Evolutionary conservation across 1,140 invertebrate genomes (phyloP).

Genomic region (Macrostomum lignano): DNA sequence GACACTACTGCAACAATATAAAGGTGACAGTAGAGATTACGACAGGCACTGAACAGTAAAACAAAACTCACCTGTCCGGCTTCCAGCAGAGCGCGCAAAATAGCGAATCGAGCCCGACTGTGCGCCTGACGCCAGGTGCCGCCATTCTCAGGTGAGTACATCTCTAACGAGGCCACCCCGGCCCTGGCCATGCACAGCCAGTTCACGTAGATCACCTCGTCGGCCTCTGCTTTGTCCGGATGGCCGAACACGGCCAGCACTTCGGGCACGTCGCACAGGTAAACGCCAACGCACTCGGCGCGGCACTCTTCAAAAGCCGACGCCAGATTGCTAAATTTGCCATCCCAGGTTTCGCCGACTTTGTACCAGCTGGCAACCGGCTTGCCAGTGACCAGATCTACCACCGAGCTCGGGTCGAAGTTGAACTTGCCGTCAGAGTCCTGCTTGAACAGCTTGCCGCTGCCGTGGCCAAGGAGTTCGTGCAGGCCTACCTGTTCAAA

Average conservation of each 20-base stretch:
- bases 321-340: conserved; percentile 53
- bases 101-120: conserved; percentile 54
- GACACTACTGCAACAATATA: too few species aligned
- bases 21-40: not conserved
- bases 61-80: conserved; percentile 34
- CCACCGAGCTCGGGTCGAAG: too few species aligned
- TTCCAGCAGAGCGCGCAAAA: conserved; percentile 53
- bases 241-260: conserved; percentile 59
- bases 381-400: too few species aligned
- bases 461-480: too few species aligned
- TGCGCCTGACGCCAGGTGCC: conserved; percentile 65
- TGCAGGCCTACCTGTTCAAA: too few species aligned
- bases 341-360: conserved; percentile 67
- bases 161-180: conserved; percentile 54
- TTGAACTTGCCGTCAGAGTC: too few species aligned
- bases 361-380: too few species aligned
- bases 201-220: conserved; percentile 60
- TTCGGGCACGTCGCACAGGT: conserved; percentile 44
- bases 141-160: conserved; percentile 57
- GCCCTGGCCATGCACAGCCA: conserved; percentile 60
- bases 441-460: too few species aligned
- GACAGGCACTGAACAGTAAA: not conserved
- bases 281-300: conserved; percentile 68
- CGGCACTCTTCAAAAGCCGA: conserved; percentile 75
- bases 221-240: conserved; percentile 37